Conservation (phyloP, 2,113 vertebrate species). For the Cheirogaleus medius region DNA sequence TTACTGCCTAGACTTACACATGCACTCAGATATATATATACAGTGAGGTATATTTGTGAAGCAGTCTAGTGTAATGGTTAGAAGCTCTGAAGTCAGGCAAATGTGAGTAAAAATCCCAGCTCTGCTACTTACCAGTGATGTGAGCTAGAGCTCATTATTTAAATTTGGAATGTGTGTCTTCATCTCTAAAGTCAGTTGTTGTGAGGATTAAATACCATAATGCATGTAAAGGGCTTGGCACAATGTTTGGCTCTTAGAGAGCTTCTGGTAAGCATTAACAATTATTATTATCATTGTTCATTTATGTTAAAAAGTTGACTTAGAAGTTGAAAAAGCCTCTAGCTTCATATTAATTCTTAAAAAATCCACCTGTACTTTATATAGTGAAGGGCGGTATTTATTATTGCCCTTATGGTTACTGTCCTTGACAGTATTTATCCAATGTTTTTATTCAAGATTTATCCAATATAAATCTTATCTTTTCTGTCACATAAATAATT, state of each 20-base stretch:
- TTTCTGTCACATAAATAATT: not conserved
- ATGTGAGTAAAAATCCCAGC: not conserved
- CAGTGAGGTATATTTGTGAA: not conserved
- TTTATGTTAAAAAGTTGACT: not conserved
- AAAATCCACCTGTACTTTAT: not conserved
- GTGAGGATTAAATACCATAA: not conserved
- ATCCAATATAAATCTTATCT: not conserved
- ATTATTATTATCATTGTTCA: not conserved
- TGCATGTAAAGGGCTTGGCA: not conserved
- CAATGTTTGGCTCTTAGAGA: not conserved
- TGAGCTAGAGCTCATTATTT: not conserved
- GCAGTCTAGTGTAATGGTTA: not conserved
- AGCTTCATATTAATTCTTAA: not conserved
- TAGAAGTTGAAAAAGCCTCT: not conserved
- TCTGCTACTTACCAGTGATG: not conserved
- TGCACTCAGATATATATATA: not conserved
- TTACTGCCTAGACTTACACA: not conserved
- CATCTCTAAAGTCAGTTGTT: not conserved
- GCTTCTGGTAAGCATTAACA: not conserved
- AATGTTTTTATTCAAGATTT: not conserved
- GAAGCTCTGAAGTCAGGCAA: not conserved
- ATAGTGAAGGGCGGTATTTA: not conserved
- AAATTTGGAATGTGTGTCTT: not conserved
- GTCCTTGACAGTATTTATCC: not conserved
- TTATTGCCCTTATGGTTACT: not conserved